Base-by-base conservation (phyloP, 2,888 invertebrate species). In the Phaedon cochleariae region DNA sequence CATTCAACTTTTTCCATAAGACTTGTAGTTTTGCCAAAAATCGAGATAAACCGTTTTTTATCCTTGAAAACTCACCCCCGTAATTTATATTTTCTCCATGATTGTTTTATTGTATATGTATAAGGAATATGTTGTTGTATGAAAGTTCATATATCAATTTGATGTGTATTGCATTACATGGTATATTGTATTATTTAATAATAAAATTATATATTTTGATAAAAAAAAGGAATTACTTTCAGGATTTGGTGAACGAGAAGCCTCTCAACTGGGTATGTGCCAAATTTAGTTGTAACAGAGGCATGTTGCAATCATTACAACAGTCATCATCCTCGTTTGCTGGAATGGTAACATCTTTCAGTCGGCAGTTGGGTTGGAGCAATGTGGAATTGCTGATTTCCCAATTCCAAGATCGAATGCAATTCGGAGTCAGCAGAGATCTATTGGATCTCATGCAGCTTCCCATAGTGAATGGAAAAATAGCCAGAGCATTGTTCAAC, bases 261-360 rank as follows among this genome's bases (percentile, higher is more conserved):
- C 90, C 96, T 2, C 85, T 99, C 55, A 86, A 87, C 61, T 85
- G 87, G 59, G 96, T 97, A 0, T 92, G 95, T n/a, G 80, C 81
- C 9, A 97, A 95, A 81, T 98, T 92, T 81, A 90, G 90, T 74
- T 94, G 95, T 77, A 90, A 92, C 61, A 90, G 97, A 59, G 98
- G 98, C 12, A 89, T 95, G 83, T 84, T 99, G 20, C 98, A 99
- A 85, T 91, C 94, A 63, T 86, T 99, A 26, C 98, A 99, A 83
- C 97, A 97, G 82, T 92, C 94, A 62, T 93, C 98, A 1, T 92
- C 98, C 34, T 96, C 96, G 34, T 98, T 97, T 87, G 97, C 98
- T 61, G 97, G 97, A 62, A 98, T 98, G 93, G 94, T 98, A 0
- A 96, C 97, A 2, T 90, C 94, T n/a, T 98, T 99, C 85, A 96